These are phyloP conservation scores for Serrognathus titanus DNA, from an alignment of 2,888 invertebrate genomes.

Conservation along the genomic window DNA sequence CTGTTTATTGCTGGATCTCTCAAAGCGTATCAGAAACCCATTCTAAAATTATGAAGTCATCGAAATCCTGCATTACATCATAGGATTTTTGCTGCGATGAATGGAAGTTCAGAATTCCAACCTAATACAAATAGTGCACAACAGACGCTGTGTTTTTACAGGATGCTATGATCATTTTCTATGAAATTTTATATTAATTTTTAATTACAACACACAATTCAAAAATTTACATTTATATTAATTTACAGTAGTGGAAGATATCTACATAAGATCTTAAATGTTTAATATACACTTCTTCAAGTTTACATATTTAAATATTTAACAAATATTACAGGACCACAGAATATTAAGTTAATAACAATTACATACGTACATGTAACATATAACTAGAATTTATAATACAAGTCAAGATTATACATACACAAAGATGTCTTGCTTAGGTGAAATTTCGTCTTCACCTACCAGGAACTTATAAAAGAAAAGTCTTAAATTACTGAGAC, in stretches of 20 bases:
- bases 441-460: neutral
- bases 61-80: too few relatives aligned
- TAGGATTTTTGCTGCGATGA: too few relatives aligned
- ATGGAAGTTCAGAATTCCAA: too few relatives aligned
- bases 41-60: too few relatives aligned
- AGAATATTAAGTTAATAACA: neutral
- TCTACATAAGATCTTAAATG: conserved; percentile 8
- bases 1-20: too few relatives aligned
- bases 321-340: neutral
- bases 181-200: too few relatives aligned
- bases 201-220: too few relatives aligned
- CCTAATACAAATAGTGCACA: too few relatives aligned
- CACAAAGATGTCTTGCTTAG: neutral
- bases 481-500: conserved; percentile 16
- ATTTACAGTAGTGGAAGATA: conserved; percentile 14
- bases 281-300: neutral
- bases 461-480: neutral
- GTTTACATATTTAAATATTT: neutral
- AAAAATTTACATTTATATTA: conserved; percentile 1
- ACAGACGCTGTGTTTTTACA: too few relatives aligned
- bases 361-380: conserved; percentile 6
- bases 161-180: too few relatives aligned
- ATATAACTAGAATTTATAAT: neutral
- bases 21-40: too few relatives aligned
- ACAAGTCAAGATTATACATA: conserved; percentile 4